Conservation (phyloP, 2,888 invertebrate species). For the Crematogaster levior region DNA sequence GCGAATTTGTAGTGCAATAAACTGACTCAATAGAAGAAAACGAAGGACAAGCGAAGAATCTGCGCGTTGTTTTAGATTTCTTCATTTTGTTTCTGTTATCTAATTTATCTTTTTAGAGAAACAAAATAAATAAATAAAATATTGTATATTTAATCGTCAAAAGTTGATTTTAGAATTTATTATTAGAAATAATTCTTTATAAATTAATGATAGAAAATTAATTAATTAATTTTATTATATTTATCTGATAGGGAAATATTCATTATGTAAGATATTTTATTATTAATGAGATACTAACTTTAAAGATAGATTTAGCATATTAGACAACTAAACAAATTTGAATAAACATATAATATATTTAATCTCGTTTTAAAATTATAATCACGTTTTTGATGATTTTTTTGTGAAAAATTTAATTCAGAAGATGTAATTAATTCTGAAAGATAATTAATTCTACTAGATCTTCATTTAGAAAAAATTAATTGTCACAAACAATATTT, state of each 20-base stretch:
- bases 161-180: not conserved
- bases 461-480: not conserved
- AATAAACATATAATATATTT: too few relatives aligned
- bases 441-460: constrained; percentile 10
- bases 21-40: constrained; percentile 73
- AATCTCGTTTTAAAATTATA: not conserved
- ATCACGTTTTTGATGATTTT: too few relatives aligned
- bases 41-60: constrained; percentile 51
- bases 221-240: not conserved
- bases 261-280: not conserved
- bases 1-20: constrained; percentile 62
- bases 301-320: not conserved
- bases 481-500: not conserved
- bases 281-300: not conserved
- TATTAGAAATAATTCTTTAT: not conserved
- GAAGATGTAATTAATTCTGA: too few relatives aligned
- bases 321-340: not conserved
- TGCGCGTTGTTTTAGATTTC: not conserved
- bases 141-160: not conserved
- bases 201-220: not conserved
- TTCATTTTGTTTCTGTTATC: not conserved
- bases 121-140: not conserved
- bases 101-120: constrained; percentile 9
- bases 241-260: not conserved
- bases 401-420: not conserved